phyloP scores from a whole-genome alignment of 2,113 vertebrate species.

The Prochilodus magdalenae region DNA sequence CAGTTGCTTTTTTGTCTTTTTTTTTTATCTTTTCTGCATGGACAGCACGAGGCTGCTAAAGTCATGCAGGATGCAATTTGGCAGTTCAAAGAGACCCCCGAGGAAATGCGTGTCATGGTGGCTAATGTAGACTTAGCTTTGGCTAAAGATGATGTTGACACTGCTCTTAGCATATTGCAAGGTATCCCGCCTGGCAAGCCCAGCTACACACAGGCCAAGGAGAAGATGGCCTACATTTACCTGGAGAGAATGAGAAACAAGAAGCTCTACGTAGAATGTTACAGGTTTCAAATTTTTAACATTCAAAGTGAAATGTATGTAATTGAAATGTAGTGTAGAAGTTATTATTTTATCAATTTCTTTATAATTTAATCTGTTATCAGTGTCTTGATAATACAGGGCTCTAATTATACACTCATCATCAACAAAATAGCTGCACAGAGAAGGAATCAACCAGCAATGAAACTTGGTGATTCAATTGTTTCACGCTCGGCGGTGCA shows the following conservation, averaged over 20 bases:
- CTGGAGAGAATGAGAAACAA: constrained; percentile 68
- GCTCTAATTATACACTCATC: too few relatives aligned
- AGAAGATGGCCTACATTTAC: constrained; percentile 81
- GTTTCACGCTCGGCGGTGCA: too few relatives aligned
- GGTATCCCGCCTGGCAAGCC: constrained; percentile 68
- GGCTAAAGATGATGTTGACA: constrained; percentile 71
- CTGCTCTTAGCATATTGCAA: constrained; percentile 67
- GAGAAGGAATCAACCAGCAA: too few relatives aligned
- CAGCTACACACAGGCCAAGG: constrained; percentile 73
- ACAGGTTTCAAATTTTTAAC: constrained; percentile 62
- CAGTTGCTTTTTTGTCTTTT: too few relatives aligned
- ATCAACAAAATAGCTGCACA: too few relatives aligned
- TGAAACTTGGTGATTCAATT: too few relatives aligned
- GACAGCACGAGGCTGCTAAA: constrained; percentile 79
- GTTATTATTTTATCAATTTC: too few relatives aligned
- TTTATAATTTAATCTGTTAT: too few relatives aligned
- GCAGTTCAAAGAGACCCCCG: constrained; percentile 70
- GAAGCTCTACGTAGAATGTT: constrained; percentile 76
- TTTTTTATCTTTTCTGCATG: neutral
- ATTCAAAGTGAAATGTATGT: too few relatives aligned
- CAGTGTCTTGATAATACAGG: too few relatives aligned
- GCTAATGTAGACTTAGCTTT: constrained; percentile 79
- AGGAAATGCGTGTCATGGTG: constrained; percentile 73
- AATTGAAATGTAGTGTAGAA: too few relatives aligned
- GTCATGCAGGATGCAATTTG: constrained; percentile 79